Evolutionary conservation across 2,888 invertebrate genomes (phyloP), one percentile per base, ranked within the genome.

Genomic region (Pegoplata infirma): DNA sequence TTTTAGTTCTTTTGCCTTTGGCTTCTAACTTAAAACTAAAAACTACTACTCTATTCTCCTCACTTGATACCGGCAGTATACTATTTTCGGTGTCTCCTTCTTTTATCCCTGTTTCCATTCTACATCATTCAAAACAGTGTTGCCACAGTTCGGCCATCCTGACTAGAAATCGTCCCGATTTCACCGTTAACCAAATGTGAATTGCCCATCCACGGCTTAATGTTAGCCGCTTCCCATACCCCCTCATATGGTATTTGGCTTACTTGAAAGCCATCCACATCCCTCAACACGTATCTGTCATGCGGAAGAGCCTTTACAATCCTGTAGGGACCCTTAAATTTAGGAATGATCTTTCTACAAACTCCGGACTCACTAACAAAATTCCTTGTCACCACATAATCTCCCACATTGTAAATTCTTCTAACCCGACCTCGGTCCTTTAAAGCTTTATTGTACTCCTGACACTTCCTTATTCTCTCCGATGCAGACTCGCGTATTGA

Each of bases 161-260:
- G n/a, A n/a, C n/a, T n/a, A n/a, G n/a, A n/a, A n/a, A n/a, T n/a
- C n/a, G n/a, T n/a, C n/a, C n/a, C n/a, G n/a, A n/a, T n/a, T n/a
- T n/a, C n/a, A n/a, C n/a, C n/a, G n/a, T n/a, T n/a, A n/a, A n/a
- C n/a, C n/a, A n/a, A n/a, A n/a, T n/a, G n/a, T n/a, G n/a, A n/a
- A n/a, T n/a, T n/a, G n/a, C n/a, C n/a, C n/a, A n/a, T n/a, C 32
- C 32, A 32, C 8, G 32, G 32, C 8, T 32, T 32, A 4, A 32
- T 32, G 25, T 64, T 71, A 46, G 59, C 71, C 5, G 49, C 61
- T 40, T 72, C 67, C 67, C 71, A 72, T 8, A 72, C 61, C 5
- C 67, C 72, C n/a, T 72, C 76, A 8, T 77, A 67, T 5, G 72
- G 77, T 28, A 73, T 73, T 28, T 73, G 77, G 19, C 47, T 77